Evolutionary conservation across 2,113 vertebrate genomes (phyloP), one percentile per base, ranked within the genome.

Genomic region (Oophaga pumilio): DNA sequence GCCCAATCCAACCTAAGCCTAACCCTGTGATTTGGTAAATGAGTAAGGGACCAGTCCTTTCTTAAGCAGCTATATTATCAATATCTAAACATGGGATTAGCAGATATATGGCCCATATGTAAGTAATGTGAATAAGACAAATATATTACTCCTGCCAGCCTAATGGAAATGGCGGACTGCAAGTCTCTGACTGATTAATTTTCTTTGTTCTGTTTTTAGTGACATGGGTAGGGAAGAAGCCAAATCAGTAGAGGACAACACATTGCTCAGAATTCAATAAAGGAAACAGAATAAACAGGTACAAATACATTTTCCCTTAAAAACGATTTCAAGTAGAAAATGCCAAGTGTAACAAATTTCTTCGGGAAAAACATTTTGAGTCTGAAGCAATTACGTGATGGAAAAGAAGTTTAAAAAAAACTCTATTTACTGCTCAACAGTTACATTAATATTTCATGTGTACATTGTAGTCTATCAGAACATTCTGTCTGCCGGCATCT

Each of bases 391-490:
- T 83, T 83, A 83, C 18, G 81, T 83, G 64, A 83, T 83, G 81
- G 66, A 64, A 43, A 49, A 64, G 20, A 53, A 83, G 81, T 68
- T 52, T 13, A 66, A 82, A 83, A 83, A 83, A 83, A 24, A 18
- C 43, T 26, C n/a, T 83, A 53, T 83, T 83, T 83, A 83, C 81
- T 83, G 81, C 60, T 68, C 81, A 83, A 69, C 24, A 68, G 81
- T 64, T 83, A 18, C 49, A 83, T 83, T 69, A 83, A 83, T 83
- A 83, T 83, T 83, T 83, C 62, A 83, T 69, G 49, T 83, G 62
- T 69, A 83, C 64, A 83, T 83, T 83, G 81, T 69, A 83, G 60
- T 66, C 28, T 82, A 82, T 82, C 81, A 83, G 81, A 83, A 83
- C 81, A 69, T 52, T 83, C 22, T 83, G 81, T 83, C 81, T 26